phyloP scores from a whole-genome alignment of 1,140 invertebrate genomes.

The Eubasilissa regina region DNA sequence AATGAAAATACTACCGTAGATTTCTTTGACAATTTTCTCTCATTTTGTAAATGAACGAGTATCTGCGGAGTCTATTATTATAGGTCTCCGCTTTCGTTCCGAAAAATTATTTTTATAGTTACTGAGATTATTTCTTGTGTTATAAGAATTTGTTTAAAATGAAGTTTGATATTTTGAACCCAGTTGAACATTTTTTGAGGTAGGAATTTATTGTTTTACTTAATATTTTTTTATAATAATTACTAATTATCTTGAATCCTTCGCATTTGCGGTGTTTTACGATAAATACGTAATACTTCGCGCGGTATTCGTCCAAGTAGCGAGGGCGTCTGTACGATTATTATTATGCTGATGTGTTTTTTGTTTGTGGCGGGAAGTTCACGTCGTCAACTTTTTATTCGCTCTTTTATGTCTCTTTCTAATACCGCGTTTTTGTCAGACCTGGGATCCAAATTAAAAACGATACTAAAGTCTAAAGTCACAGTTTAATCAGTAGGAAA shows the following conservation, averaged over 20 bases:
- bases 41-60: too few species aligned
- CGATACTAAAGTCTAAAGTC: too few species aligned
- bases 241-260: background rate
- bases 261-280: background rate
- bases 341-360: slow-evolving; percentile 7
- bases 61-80: too few species aligned
- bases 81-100: slow-evolving; percentile 9
- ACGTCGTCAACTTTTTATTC: background rate
- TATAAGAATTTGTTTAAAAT: slow-evolving; percentile 22
- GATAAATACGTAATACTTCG: background rate
- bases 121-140: slow-evolving; percentile 4
- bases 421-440: background rate
- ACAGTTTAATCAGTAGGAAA: too few species aligned
- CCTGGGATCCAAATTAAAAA: too few species aligned
- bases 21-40: too few species aligned
- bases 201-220: background rate
- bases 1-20: too few species aligned
- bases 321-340: background rate
- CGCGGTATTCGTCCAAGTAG: too few species aligned
- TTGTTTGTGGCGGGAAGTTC: slow-evolving; percentile 22
- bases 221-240: background rate
- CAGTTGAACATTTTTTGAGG: background rate
- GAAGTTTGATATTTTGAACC: slow-evolving; percentile 17
- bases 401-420: background rate
- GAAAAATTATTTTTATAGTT: slow-evolving; percentile 6